Base-by-base conservation (phyloP, 1,140 invertebrate species). In the Glossosoma conforme region DNA sequence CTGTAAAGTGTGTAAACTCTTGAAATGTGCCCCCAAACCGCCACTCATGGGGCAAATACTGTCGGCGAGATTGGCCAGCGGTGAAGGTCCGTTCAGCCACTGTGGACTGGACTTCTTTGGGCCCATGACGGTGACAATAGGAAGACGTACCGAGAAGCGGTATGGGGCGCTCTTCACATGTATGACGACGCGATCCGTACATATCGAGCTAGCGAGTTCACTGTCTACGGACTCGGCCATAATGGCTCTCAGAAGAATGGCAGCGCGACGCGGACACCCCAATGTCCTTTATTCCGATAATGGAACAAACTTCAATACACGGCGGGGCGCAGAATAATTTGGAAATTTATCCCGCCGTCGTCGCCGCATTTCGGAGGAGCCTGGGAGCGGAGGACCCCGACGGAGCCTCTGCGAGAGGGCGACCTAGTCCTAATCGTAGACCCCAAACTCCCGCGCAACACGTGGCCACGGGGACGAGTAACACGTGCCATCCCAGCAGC, bases 151-250 rank as follows among this genome's bases (percentile, higher is more conserved):
- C 2, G 46, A 62, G 20, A 72, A 72, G 43, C 40, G 60, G 1
- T 70, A 64, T 36, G 56, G 65, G 5, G 59, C 59, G 11, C 14
- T 77, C 6, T 68, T 68, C 25, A 62, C 59, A 0, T 65, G 60
- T 30, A 3, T 64, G 14, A 49, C 56, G 0, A 46, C 54, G 0
- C 21, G 58, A 25, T 62, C 62, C 0, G 48, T 63, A 3, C 59
- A 65, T n/a, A n/a, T 66, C 2, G 61, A 66, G 41, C 5, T 66
- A 1, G 60, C 61, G 0, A 10, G 15, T 2, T 38, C 40, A 8
- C 41, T 63, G 3, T 50, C 22, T 2, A 50, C 47, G 3, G 50
- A 50, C n/a, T 46, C 56, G 0, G 48, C 41, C 8, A 56, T 59
- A 9, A 45, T 56, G 14, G 43, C 32, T 2, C 4, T 60, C 1